Evolutionary conservation across 2,888 invertebrate genomes (phyloP).

Genomic region (Hemicrepidius hirtus): DNA sequence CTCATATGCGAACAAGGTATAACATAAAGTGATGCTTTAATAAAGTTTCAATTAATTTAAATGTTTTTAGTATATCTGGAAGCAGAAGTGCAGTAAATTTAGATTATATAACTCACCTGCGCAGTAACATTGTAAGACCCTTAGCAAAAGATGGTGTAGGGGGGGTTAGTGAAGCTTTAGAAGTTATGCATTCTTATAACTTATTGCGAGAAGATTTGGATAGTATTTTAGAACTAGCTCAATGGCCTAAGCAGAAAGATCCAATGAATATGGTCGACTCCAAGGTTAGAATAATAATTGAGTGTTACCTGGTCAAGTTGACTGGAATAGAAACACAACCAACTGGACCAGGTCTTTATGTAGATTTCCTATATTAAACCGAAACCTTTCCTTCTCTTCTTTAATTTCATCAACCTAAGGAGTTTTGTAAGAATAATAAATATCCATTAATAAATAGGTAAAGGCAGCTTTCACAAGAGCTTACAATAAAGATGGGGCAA

Average conservation of each 20-base stretch:
- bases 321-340: too few species aligned
- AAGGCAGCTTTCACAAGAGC: conserved; percentile 95
- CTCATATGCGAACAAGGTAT: conserved; percentile 89
- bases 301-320: too few species aligned
- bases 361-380: too few species aligned
- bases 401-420: too few species aligned
- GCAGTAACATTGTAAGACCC: conserved; percentile 85
- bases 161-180: conserved; percentile 83
- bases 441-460: conserved; percentile 74
- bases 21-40: too few species aligned
- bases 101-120: conserved; percentile 90
- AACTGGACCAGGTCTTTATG: too few species aligned
- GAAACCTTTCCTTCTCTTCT: too few species aligned
- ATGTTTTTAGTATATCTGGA: conserved; percentile 86
- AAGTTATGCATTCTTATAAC: conserved; percentile 88
- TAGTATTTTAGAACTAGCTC: conserved; percentile 87
- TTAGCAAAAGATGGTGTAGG: conserved; percentile 81
- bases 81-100: conserved; percentile 88
- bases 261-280: conserved; percentile 85
- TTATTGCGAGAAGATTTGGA: conserved; percentile 94
- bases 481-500: conserved; percentile 87
- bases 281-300: conserved; percentile 70
- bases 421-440: too few species aligned
- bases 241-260: conserved; percentile 88
- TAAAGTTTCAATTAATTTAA: too few species aligned